phyloP scores from a whole-genome alignment of 2,888 invertebrate genomes.

The Clanis bilineata region DNA sequence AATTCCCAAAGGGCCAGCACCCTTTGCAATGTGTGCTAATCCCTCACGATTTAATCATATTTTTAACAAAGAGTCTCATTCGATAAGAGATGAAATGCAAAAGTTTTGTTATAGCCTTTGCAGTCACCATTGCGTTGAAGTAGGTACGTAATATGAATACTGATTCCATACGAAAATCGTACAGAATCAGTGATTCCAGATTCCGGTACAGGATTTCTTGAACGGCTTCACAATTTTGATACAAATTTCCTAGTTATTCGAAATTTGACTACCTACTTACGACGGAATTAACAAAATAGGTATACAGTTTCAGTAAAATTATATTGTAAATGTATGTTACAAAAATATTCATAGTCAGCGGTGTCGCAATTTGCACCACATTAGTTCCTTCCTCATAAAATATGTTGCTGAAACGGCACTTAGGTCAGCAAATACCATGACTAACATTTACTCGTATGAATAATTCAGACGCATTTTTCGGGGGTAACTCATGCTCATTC shows the following conservation, averaged over 20 bases:
- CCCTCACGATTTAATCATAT: background rate
- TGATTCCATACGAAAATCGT: no score
- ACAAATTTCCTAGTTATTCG: no score
- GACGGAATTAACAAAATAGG: background rate
- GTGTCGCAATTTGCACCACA: conserved; percentile 18
- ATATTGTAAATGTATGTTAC: background rate
- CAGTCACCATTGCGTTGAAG: no score
- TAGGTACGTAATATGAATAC: no score
- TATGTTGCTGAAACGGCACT: conserved; percentile 1
- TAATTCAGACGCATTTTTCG: conserved; percentile 1
- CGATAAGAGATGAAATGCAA: background rate
- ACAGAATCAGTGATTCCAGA: no score
- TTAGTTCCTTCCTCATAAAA: conserved; percentile 14
- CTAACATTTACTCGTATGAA: background rate
- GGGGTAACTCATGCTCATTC: background rate
- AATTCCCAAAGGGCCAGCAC: conserved; percentile 11
- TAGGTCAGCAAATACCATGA: conserved; percentile 3
- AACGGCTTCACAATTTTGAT: no score
- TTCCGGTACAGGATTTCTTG: no score
- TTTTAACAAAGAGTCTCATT: background rate
- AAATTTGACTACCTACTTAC: no score
- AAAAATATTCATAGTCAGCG: background rate
- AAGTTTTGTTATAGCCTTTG: no score
- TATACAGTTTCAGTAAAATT: background rate
- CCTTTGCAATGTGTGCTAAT: background rate